Conservation (phyloP, 1,140 invertebrate species). For the Lutraria rhynchaena region DNA sequence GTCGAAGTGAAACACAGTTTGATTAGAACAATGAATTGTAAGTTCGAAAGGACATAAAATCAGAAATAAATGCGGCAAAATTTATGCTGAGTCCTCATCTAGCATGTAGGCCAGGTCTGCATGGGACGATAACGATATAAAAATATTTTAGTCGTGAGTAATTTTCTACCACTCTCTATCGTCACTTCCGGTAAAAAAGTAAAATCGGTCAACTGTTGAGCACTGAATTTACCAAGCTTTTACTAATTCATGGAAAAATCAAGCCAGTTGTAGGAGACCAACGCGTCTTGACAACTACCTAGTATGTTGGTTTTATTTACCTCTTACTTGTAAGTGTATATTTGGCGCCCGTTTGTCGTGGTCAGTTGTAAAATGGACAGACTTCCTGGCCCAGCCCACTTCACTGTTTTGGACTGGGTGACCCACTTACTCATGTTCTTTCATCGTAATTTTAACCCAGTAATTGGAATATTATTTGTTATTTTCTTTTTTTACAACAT, state of each 20-base stretch:
- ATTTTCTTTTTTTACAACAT: too few species aligned
- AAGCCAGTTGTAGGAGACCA: slow-evolving; percentile 12
- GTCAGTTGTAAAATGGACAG: background rate
- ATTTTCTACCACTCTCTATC: background rate
- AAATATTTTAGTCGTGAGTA: background rate
- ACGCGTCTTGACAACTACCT: slow-evolving; percentile 3
- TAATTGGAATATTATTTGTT: too few species aligned
- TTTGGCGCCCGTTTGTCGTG: background rate
- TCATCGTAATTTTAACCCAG: too few species aligned
- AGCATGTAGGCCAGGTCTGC: too few species aligned
- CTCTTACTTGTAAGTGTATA: too few species aligned
- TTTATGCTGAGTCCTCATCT: too few species aligned
- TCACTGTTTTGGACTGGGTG: background rate
- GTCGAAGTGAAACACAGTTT: too few species aligned
- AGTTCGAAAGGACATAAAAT: too few species aligned
- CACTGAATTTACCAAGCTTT: slow-evolving; percentile 8
- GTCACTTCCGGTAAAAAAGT: slow-evolving; percentile 36
- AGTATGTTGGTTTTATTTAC: background rate
- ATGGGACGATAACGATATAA: slow-evolving; percentile 10
- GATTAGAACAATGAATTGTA: too few species aligned
- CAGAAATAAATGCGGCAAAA: too few species aligned
- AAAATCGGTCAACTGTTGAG: slow-evolving; percentile 54
- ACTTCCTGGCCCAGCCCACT: slow-evolving; percentile 8
- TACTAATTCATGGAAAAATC: slow-evolving; percentile 33
- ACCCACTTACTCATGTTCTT: too few species aligned